phyloP scores from a whole-genome alignment of 2,113 vertebrate species.

The Pitta sordida region DNA sequence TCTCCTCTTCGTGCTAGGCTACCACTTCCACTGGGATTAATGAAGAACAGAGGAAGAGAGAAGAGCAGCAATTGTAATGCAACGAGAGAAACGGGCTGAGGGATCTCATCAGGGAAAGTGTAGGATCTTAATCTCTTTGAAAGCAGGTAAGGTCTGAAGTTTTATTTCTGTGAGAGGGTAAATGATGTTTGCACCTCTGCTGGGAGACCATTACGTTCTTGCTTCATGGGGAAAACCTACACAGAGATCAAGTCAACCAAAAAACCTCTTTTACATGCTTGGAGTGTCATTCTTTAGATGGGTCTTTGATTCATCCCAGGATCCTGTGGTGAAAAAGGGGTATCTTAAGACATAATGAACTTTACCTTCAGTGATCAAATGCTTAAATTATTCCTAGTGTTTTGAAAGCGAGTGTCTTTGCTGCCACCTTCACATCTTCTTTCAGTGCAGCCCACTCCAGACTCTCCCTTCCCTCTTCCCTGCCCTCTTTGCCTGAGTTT shows the following conservation, averaged over 20 bases:
- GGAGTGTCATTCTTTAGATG: neutral
- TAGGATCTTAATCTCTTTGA: neutral
- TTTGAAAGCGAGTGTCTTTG: neutral
- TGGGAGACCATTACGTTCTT: neutral
- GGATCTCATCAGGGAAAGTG: neutral
- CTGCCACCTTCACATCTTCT: neutral
- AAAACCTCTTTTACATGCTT: neutral
- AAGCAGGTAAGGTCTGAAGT: neutral
- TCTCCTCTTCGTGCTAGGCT: neutral
- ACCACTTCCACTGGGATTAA: neutral
- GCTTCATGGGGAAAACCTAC: neutral
- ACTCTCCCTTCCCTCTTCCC: neutral
- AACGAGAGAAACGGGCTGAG: neutral
- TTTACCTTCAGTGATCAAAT: neutral
- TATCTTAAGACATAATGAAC: neutral
- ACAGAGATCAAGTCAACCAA: neutral
- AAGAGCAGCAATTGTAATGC: neutral
- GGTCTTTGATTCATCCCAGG: neutral
- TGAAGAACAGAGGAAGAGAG: neutral
- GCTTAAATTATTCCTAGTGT: neutral
- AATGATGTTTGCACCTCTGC: neutral
- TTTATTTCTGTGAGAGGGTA: neutral
- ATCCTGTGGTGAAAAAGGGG: neutral
- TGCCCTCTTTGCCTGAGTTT: neutral
- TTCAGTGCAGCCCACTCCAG: neutral